These are phyloP conservation scores for Rhabditophanes sp. DNA, from an alignment of 2,888 invertebrate species.

Conservation along the genomic window DNA sequence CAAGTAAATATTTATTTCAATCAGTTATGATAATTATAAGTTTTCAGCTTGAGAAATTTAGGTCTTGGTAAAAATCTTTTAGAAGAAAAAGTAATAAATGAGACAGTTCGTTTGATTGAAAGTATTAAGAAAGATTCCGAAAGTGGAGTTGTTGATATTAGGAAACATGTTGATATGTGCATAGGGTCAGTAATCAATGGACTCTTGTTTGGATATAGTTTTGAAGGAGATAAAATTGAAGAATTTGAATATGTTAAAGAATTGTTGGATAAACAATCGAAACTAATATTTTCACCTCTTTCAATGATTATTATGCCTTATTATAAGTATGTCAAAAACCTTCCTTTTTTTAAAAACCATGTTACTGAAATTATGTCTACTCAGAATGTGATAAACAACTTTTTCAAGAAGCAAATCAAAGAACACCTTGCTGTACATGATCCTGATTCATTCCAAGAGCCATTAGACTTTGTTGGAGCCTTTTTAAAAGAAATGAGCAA, in stretches of 20 bases:
- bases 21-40: conserved; percentile 2
- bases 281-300: conserved; percentile 1
- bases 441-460: neutral
- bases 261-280: conserved; percentile 1
- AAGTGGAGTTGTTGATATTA: conserved; percentile 1
- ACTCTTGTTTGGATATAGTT: conserved; percentile 10
- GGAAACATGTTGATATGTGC: conserved; percentile 4
- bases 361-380: neutral
- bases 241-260: conserved; percentile 6
- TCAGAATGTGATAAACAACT: neutral
- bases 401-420: conserved; percentile 6
- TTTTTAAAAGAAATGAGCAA: conserved; percentile 5
- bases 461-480: conserved; percentile 7
- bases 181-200: conserved; percentile 8
- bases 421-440: conserved; percentile 7
- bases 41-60: conserved; percentile 3
- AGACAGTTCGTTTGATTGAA: conserved; percentile 1
- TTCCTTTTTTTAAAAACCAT: conserved; percentile 3
- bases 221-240: conserved; percentile 5
- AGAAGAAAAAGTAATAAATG: conserved; percentile 7
- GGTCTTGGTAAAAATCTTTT: conserved; percentile 10
- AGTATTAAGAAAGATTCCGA: neutral
- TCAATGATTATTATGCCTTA: conserved; percentile 1
- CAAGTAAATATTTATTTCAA: conserved; percentile 1
- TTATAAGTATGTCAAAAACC: conserved; percentile 3